phyloP scores from a whole-genome alignment of 1,140 invertebrate genomes.

The Trichonephila clavipes region DNA sequence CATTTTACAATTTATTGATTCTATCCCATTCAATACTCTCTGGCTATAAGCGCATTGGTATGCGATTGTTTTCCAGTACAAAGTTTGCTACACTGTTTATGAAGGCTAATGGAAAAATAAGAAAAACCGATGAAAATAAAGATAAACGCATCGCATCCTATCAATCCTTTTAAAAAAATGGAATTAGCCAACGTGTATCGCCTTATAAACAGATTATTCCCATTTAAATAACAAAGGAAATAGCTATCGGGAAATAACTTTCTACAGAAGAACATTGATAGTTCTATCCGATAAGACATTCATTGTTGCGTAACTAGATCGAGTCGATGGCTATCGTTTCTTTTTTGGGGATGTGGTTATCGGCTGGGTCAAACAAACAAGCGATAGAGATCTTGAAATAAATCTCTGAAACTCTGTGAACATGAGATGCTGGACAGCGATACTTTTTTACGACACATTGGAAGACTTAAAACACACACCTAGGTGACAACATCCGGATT shows the following conservation, averaged over 20 bases:
- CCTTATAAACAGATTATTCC: slow-evolving; percentile 39
- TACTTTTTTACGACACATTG: slow-evolving; percentile 38
- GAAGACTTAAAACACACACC: not conserved
- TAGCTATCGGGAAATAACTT: slow-evolving; percentile 56
- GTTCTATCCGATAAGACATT: slow-evolving; percentile 9
- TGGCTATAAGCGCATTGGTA: not conserved
- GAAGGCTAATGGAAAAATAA: slow-evolving; percentile 3
- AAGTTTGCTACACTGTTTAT: not conserved
- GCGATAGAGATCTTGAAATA: slow-evolving; percentile 54
- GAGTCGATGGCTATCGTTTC: slow-evolving; percentile 19
- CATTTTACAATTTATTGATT: not conserved
- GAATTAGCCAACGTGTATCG: slow-evolving; percentile 40
- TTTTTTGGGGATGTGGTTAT: slow-evolving; percentile 14
- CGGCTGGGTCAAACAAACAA: slow-evolving; percentile 58
- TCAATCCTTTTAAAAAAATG: slow-evolving; percentile 14
- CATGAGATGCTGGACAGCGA: slow-evolving; percentile 37
- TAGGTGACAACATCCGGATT: slow-evolving; percentile 42
- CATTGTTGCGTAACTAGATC: slow-evolving; percentile 49
- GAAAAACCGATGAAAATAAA: not conserved
- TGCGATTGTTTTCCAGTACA: not conserved
- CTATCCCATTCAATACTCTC: not conserved
- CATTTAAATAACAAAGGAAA: slow-evolving; percentile 49
- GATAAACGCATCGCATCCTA: not conserved
- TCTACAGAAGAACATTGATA: slow-evolving; percentile 54
- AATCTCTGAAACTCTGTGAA: slow-evolving; percentile 47